Evolutionary conservation across 2,888 invertebrate genomes (phyloP).

Genomic region (Lasius fuliginosus): DNA sequence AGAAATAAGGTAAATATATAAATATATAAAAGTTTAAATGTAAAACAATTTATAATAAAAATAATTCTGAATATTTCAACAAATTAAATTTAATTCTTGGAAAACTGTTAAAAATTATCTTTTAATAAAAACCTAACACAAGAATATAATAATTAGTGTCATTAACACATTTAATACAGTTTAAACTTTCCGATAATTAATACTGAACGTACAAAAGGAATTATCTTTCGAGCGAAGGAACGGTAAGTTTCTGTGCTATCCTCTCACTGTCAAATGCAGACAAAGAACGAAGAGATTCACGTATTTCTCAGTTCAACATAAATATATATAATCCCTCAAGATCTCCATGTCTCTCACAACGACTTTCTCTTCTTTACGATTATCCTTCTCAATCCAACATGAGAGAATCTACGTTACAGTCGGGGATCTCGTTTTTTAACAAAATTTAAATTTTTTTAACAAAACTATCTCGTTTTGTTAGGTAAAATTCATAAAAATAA

Average conservation of each 20-base stretch:
- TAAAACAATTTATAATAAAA: not conserved
- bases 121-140: not conserved
- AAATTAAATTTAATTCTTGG: slow-evolving; percentile 2
- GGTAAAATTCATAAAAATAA: not conserved
- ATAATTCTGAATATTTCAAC: not conserved
- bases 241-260: not conserved
- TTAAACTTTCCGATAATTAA: slow-evolving; percentile 46
- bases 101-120: slow-evolving; percentile 19
- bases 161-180: slow-evolving; percentile 13
- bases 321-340: slow-evolving; percentile 15
- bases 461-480: not conserved
- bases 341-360: slow-evolving; percentile 23
- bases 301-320: slow-evolving; percentile 12
- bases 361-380: not conserved
- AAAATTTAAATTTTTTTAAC: too few relatives aligned
- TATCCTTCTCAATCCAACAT: not conserved
- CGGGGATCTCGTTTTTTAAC: not conserved
- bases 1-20: not conserved
- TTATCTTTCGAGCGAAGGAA: slow-evolving; percentile 22
- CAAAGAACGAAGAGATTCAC: slow-evolving; percentile 19
- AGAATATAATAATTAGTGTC: slow-evolving; percentile 27
- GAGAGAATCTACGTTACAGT: slow-evolving; percentile 7
- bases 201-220: slow-evolving; percentile 36
- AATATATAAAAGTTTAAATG: not conserved
- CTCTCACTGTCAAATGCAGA: slow-evolving; percentile 42